A percentile compares a stretch with the other conserved stretches of the same genome.
These are phyloP conservation scores for Portunus trituberculatus DNA, from an alignment of 1,140 invertebrate species.

Conservation along the genomic window DNA sequence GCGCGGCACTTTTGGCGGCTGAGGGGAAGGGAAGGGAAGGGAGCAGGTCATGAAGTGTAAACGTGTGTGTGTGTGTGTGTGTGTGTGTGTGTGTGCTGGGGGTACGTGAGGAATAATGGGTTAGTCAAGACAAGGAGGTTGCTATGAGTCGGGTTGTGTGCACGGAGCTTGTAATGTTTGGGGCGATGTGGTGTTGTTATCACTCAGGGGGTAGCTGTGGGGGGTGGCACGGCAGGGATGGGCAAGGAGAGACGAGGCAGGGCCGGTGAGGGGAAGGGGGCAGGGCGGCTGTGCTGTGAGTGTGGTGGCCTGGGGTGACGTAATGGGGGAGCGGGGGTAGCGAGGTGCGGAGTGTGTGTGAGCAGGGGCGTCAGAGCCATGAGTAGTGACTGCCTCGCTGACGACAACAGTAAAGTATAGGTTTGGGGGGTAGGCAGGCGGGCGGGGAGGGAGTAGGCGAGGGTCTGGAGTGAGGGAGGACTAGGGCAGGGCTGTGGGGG, in stretches of 20 bases:
- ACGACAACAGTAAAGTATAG: constrained; percentile 36
- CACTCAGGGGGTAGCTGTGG: background rate
- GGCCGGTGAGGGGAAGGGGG: background rate
- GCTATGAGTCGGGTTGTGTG: constrained; percentile 26
- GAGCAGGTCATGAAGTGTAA: background rate
- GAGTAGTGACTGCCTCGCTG: background rate
- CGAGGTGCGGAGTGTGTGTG: constrained; percentile 11
- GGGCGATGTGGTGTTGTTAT: constrained; percentile 14
- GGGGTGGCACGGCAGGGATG: background rate
- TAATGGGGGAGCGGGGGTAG: background rate
- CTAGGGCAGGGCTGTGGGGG: background rate
- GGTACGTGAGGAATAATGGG: background rate
- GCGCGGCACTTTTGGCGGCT: background rate
- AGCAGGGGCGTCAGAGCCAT: background rate
- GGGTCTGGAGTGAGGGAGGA: background rate
- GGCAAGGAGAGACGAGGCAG: background rate
- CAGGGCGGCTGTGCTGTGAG: background rate
- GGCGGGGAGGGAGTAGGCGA: background rate
- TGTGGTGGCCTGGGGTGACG: background rate
- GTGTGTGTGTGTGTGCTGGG: background rate
- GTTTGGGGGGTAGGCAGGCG: background rate
- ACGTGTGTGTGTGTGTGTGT: background rate
- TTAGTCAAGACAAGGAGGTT: background rate
- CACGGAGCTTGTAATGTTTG: background rate
- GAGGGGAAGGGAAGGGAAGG: background rate